Base-by-base conservation (phyloP, 1,140 invertebrate species). In the Cotesia vestalis region DNA sequence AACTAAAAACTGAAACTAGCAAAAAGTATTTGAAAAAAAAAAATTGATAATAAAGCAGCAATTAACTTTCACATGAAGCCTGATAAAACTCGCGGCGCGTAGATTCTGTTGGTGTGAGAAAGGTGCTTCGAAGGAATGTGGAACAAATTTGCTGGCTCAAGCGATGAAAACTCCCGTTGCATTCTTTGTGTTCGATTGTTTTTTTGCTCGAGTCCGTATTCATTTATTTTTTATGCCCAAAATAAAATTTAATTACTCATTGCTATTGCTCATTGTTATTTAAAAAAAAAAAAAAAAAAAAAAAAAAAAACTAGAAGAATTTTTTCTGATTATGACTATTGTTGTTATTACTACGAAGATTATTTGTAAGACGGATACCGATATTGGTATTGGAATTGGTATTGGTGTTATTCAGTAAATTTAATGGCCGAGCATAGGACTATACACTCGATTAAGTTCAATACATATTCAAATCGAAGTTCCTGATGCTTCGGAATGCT, bases 151-250 rank as follows among this genome's bases (percentile, higher is more conserved):
- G 51, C 69, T 35, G 69, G 61, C 35, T 64, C 46, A 38, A 71
- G 53, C 69, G 69, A 64, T 53, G 69, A 71, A 71, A 71, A 71
- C 69, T 71, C 61, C 69, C 69, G 60, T 71, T 71, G 60, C 20
- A 17, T 71, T 62, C 51, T 57, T 36, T 61, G 20, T 46, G 35
- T 59, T 53, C 12, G 35, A n/a, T 8, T 53, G 34, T 68, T 59
- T 59, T 53, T 70, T 59, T 52, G 12, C 17, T 17, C 6, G 5
- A 62, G 8, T 38, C 36, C 11, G n/a, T 36, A 17, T 62, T 34
- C 27, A n/a, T 61, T 62, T 38, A 38, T 27, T 36, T 40, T 62
- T 40, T 12, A n/a, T 62, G 36, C 34, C 35, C 4, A 14, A 36
- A 27, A n/a, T 38, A 36, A 36, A 36, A 36, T 36, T 62, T 62